Percentiles rank a stretch among this genome's conserved stretches.
phyloP scores from a whole-genome alignment of 23 tunicate species.

The Trididemnum nubilum region DNA sequence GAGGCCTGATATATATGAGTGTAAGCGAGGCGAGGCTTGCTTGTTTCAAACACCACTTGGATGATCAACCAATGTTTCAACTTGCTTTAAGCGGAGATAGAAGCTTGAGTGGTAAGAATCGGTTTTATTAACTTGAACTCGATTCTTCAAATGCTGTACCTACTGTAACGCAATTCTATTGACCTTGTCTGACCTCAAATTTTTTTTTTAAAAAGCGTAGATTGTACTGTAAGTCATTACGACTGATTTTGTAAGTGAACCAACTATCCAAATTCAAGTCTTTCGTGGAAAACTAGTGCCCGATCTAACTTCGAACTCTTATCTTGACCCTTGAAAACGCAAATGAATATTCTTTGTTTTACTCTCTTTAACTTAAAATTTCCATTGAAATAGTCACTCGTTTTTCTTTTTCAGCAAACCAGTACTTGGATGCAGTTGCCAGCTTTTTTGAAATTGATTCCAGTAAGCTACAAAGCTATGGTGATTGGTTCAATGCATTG shows the following conservation, averaged over 20 bases:
- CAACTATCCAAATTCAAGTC: too few species aligned
- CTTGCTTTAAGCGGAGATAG: slow-evolving; percentile 64
- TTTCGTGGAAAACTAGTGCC: too few species aligned
- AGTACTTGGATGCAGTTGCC: slow-evolving; percentile 86
- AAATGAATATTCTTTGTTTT: too few species aligned
- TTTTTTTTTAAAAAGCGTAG: neutral
- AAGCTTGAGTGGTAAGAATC: slow-evolving; percentile 63
- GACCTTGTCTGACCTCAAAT: too few species aligned
- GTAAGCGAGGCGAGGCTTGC: slow-evolving; percentile 86
- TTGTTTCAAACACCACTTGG: slow-evolving; percentile 89
- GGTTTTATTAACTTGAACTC: too few species aligned
- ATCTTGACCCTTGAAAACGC: too few species aligned
- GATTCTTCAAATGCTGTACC: neutral
- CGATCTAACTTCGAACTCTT: too few species aligned
- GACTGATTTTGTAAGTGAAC: too few species aligned
- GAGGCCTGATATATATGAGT: slow-evolving; percentile 74
- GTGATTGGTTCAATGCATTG: slow-evolving; percentile 74
- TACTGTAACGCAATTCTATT: too few species aligned
- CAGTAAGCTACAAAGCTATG: slow-evolving; percentile 62
- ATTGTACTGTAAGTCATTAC: too few species aligned
- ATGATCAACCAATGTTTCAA: slow-evolving; percentile 85
- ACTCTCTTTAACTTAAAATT: too few species aligned
- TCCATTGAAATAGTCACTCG: too few species aligned
- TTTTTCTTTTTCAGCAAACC: slow-evolving; percentile 54
- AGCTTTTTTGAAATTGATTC: slow-evolving; percentile 75